Percentiles rank a stretch among this genome's conserved stretches.
phyloP scores from a whole-genome alignment of 2,113 vertebrate species.

The Brachirus orientalis region DNA sequence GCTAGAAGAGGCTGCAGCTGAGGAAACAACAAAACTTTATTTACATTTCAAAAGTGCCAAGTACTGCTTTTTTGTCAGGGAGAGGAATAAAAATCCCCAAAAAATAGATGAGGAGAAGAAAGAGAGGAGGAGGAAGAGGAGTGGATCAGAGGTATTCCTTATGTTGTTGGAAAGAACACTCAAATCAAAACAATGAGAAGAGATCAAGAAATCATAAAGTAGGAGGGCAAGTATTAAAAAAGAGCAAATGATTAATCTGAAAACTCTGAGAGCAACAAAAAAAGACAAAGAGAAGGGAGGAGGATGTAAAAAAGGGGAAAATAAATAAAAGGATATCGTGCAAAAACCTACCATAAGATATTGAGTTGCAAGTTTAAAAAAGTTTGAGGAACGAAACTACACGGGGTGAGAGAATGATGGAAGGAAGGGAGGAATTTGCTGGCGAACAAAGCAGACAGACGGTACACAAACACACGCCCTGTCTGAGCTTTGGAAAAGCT shows the following conservation, averaged over 20 bases:
- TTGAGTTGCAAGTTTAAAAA: slow-evolving; percentile 23
- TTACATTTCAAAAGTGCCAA: slow-evolving; percentile 78
- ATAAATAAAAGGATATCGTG: not conserved
- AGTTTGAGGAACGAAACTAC: slow-evolving; percentile 30
- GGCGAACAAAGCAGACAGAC: slow-evolving; percentile 56
- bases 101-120: slow-evolving; percentile 10
- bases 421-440: slow-evolving; percentile 33
- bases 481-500: slow-evolving; percentile 63
- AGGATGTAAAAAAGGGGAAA: not conserved
- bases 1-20: slow-evolving; percentile 68
- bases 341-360: slow-evolving; percentile 14
- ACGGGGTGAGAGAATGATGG: slow-evolving; percentile 11
- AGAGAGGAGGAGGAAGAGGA: not conserved
- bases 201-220: slow-evolving; percentile 12
- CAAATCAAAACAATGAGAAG: slow-evolving; percentile 20
- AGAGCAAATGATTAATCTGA: slow-evolving; percentile 2
- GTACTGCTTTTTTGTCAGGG: slow-evolving; percentile 54
- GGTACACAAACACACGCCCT: slow-evolving; percentile 73
- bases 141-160: slow-evolving; percentile 14
- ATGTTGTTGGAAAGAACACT: slow-evolving; percentile 25
- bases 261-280: slow-evolving; percentile 9
- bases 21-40: slow-evolving; percentile 77
- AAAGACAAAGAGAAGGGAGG: not conserved
- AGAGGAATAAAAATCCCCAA: slow-evolving; percentile 42
- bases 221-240: slow-evolving; percentile 13